Conservation (phyloP, 2,113 vertebrate species). For the Forbesichthys agassizii region DNA sequence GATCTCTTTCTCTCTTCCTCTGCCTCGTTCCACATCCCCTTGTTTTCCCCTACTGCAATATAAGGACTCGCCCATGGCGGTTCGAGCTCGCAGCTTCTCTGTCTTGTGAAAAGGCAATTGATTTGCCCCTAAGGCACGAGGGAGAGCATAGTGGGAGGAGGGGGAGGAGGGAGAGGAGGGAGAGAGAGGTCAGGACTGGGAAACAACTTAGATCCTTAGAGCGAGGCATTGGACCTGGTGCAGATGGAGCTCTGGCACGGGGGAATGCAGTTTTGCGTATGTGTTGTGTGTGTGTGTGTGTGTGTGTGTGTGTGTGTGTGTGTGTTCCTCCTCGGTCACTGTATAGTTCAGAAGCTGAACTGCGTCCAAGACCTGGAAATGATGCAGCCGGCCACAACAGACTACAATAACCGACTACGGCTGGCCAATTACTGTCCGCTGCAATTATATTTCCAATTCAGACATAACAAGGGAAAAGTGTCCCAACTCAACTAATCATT, state of each 20-base stretch:
- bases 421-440: constrained; percentile 77
- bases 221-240: constrained; percentile 44
- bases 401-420: constrained; percentile 78
- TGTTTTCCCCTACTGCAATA: neutral
- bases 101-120: constrained; percentile 11
- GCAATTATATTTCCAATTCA: constrained; percentile 81
- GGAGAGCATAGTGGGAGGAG: constrained; percentile 17
- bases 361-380: constrained; percentile 73
- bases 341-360: constrained; percentile 78
- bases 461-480: constrained; percentile 75
- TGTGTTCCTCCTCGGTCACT: constrained; percentile 73
- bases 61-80: neutral
- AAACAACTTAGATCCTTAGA: constrained; percentile 67
- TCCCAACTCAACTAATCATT: constrained; percentile 80
- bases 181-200: constrained; percentile 33
- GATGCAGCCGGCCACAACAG: constrained; percentile 70
- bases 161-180: constrained; percentile 19
- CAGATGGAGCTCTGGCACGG: constrained; percentile 63
- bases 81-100: neutral
- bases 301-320: constrained; percentile 72
- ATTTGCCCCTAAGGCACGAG: constrained; percentile 48
- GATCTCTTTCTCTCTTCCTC: neutral
- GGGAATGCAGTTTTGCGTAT: constrained; percentile 66
- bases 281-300: constrained; percentile 62
- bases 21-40: neutral